phyloP scores from a whole-genome alignment of 2,797 vertebrate species.

The Falco berigora region DNA sequence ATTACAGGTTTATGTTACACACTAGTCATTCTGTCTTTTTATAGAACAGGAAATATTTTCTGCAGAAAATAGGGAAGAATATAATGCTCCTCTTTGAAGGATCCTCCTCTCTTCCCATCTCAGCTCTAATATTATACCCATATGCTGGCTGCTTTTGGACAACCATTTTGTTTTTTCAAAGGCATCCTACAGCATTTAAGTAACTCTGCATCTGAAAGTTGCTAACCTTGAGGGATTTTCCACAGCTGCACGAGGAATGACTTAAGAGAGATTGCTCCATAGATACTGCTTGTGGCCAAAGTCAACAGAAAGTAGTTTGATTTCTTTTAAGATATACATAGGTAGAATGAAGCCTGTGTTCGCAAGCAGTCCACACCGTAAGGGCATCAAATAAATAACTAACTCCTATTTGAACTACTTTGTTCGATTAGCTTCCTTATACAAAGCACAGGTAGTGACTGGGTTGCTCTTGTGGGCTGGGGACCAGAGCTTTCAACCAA shows the following conservation, averaged over 20 bases:
- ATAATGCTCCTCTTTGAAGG: not conserved
- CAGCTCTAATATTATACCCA: not conserved
- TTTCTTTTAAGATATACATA: constrained; percentile 71
- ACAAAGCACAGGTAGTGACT: not conserved
- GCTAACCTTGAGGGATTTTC: constrained; percentile 42
- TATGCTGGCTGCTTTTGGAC: not conserved
- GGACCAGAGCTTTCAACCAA: not conserved
- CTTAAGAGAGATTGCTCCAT: constrained; percentile 25
- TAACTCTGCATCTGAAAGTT: not conserved
- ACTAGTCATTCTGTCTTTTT: not conserved
- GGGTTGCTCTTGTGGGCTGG: not conserved
- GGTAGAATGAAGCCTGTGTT: constrained; percentile 80
- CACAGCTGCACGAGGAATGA: constrained; percentile 17
- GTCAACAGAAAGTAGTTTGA: constrained; percentile 72
- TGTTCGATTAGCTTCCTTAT: constrained; percentile 62
- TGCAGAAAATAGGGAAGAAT: not conserved
- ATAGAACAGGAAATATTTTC: not conserved
- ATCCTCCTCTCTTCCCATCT: not conserved
- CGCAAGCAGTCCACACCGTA: constrained; percentile 74
- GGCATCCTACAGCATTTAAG: not conserved
- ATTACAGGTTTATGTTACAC: not conserved
- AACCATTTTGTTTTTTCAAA: not conserved
- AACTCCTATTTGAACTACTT: constrained; percentile 73
- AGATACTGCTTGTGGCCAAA: constrained; percentile 71
- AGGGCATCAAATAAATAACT: constrained; percentile 71